Evolutionary conservation across 2,113 vertebrate species (phyloP), one percentile per base, ranked within the genome.

Genomic region (Verasper variegatus): DNA sequence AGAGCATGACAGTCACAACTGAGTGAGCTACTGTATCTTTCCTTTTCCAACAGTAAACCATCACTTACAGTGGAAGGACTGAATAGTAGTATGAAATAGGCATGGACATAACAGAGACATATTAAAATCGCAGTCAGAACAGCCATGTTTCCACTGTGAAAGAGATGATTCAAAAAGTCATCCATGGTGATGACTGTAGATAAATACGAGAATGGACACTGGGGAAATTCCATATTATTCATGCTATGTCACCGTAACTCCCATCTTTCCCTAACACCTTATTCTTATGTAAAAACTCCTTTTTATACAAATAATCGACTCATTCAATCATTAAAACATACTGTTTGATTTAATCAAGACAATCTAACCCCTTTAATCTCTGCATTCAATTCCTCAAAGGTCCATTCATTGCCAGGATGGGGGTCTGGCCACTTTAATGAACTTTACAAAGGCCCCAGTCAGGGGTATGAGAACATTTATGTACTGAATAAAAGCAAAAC

Each of bases 131-230:
- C 20, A 51, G 52, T 56, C 62, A 75, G 67, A 7, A 71, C 61
- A 74, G 59, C 54, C 5, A 18, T 45, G 65, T 63, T 26, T 81
- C 47, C 78, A n/a, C 42, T 68, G 73, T 64, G 72, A 67, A 59
- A 26, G 24, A 58, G 83, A 74, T 88, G 83, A 88, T 71, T 17
- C 35, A 40, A 69, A 59, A 20, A 75, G 37, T 67, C 68, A 67
- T 83, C 70, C 3, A 12, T 51, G 69, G 52, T 35, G 69, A 82
- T 78, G 67, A 68, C 69, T 21, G 63, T 17, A 63, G 49, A 73
- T 59, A 81, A 75, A 73, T 65, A 58, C 69, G 78, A 68, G 27
- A 87, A 81, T 59, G 27, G 49, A 76, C n/a, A 51, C 55, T 66
- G 13, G 12, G 47, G 42, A 47, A 71, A 64, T 18, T 26, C 64